A percentile compares a stretch with the other conserved stretches of the same genome.
Evolutionary conservation across 1,140 invertebrate genomes (phyloP).

Genomic region (Streblospio benedicti): DNA sequence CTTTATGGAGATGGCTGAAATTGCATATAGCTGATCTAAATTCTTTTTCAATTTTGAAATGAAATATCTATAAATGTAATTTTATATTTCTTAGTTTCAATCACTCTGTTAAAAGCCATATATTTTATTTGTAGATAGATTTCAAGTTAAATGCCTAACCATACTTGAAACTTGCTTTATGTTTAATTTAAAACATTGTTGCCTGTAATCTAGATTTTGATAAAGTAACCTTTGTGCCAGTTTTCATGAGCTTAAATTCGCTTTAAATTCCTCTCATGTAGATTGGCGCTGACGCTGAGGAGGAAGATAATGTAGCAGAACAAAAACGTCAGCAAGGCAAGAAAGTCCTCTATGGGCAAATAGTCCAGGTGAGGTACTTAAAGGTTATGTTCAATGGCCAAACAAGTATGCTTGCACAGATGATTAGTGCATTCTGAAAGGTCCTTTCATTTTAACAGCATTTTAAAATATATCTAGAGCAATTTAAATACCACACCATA

Average conservation of each 20-base stretch:
- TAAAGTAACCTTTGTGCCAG: neutral
- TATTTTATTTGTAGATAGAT: neutral
- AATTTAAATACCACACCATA: no score
- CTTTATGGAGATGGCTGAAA: no score
- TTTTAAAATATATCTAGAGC: no score
- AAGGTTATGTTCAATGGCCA: no score
- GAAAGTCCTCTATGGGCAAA: slow-evolving; percentile 20
- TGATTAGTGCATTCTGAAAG: no score
- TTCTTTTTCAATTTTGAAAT: no score
- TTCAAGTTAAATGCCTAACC: neutral
- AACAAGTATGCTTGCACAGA: no score
- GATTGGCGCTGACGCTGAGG: slow-evolving; percentile 17
- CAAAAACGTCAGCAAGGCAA: slow-evolving; percentile 20
- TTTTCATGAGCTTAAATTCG: no score
- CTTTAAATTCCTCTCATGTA: no score
- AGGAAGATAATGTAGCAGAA: slow-evolving; percentile 22
- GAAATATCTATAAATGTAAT: no score
- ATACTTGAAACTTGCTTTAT: neutral
- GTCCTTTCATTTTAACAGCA: no score
- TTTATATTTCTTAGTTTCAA: neutral
- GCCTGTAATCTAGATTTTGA: neutral
- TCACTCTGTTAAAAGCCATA: neutral
- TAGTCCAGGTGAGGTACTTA: slow-evolving; percentile 18
- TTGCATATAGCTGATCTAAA: no score
- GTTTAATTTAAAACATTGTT: neutral